phyloP scores from a whole-genome alignment of 2,113 vertebrate genomes.

The Hypomesus transpacificus region DNA sequence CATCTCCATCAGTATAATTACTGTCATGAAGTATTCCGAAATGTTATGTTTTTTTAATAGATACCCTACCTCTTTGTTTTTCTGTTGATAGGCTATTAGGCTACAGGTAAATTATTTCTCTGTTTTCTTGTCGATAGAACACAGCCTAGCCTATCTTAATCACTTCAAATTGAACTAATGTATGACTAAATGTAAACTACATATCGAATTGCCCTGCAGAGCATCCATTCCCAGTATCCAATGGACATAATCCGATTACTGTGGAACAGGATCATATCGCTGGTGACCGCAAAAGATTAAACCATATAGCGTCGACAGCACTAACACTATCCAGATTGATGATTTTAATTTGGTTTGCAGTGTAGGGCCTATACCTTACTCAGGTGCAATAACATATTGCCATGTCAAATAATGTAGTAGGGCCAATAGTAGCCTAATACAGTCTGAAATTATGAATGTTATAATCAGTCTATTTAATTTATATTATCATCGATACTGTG shows the following conservation, averaged over 20 bases:
- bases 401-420: neutral
- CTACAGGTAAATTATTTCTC: no score
- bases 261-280: conserved; percentile 41
- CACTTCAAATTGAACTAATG: neutral
- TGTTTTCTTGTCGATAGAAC: no score
- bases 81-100: no score
- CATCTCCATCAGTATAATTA: conserved; percentile 34
- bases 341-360: neutral
- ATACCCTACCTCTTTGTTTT: no score
- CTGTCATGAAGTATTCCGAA: neutral
- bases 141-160: no score
- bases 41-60: no score
- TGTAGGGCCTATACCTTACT: neutral
- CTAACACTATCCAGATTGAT: neutral
- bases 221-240: conserved; percentile 1
- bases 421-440: neutral
- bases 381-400: neutral
- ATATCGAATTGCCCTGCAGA: conserved; percentile 20
- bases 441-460: neutral
- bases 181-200: no score
- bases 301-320: conserved; percentile 9
- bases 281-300: conserved; percentile 42
- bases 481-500: no score
- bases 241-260: conserved; percentile 19
- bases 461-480: neutral